phyloP scores from a whole-genome alignment of 2,797 vertebrate genomes.

The Helicolenus hilgendorfi region DNA sequence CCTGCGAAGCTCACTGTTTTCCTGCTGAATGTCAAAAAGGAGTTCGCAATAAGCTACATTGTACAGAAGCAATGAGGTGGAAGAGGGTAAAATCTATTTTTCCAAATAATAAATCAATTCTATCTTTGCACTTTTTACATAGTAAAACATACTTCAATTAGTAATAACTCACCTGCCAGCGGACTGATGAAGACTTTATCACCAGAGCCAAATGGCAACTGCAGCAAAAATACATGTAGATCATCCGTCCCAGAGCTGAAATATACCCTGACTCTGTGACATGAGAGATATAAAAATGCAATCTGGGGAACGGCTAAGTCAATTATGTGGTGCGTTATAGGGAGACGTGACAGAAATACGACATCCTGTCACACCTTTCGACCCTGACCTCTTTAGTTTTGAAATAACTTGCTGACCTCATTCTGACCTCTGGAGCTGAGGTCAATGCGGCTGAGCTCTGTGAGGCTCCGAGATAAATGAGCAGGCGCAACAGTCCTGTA shows the following conservation, averaged over 20 bases:
- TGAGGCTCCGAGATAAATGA: conserved; percentile 37
- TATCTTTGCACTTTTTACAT: neutral
- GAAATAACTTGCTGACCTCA: conserved; percentile 62
- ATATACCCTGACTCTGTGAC: conserved; percentile 46
- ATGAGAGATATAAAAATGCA: conserved; percentile 58
- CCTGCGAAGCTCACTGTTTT: conserved; percentile 41
- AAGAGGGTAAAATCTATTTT: conserved; percentile 18
- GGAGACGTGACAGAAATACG: conserved; percentile 69
- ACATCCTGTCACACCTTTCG: conserved; percentile 41
- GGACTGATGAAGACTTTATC: conserved; percentile 22
- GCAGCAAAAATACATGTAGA: conserved; percentile 30
- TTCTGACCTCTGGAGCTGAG: conserved; percentile 42
- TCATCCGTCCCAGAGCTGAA: conserved; percentile 39
- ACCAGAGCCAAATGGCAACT: neutral
- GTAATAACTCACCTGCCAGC: conserved; percentile 6
- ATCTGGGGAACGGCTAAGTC: conserved; percentile 46
- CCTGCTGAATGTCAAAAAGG: conserved; percentile 69
- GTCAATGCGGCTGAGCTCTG: conserved; percentile 23
- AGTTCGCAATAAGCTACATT: conserved; percentile 30
- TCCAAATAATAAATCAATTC: conserved; percentile 11
- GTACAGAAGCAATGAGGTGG: conserved; percentile 15
- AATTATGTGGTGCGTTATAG: conserved; percentile 48
- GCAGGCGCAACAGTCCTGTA: conserved; percentile 6
- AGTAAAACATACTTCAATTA: neutral
- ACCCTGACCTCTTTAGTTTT: conserved; percentile 63